Base-by-base conservation (phyloP, 2,888 invertebrate species). In the Colletes collaris region DNA sequence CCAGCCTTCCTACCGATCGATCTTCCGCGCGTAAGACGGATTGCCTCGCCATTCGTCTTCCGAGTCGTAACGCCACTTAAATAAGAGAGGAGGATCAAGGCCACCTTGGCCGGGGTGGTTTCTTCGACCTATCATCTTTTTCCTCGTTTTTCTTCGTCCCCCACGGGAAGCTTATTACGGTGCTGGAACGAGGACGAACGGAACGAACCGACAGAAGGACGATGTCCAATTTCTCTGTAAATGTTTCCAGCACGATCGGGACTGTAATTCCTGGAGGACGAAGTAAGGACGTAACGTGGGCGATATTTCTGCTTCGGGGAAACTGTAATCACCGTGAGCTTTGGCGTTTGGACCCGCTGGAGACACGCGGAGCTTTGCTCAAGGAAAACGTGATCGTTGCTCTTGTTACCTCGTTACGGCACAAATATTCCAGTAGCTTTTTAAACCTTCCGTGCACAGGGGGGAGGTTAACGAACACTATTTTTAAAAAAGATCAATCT, bases 31-130 rank as follows among this genome's bases (percentile, higher is more conserved):
- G 56, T 49, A 75, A 79, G 77, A 84, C 35, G 56, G 73, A 82
- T 84, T 52, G 73, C 6, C 8, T 10, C 46, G 69, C 68, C 79
- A 75, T 84, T 71, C 77, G 75, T 84, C 85, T 82, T 82, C 59
- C 66, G n/a, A 76, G 52, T 60, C 69, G 77, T 77, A 77, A 79
- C 68, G 68, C 65, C 77, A 67, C 72, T 85, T 79, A 79, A 84
- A 82, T 78, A 68, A 82, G 73, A 75, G 75, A 73, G 75, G 65
- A 76, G 71, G 76, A 80, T 82, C 84, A 76, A 81, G 82, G 73
- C 74, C 74, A 66, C 40, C 35, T 7, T 19, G 58, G 10, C 35
- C 44, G 27, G 50, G 64, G 27, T 27, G 55, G 37, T 53, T 53
- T 37, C 49, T 11, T 11, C 58, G 58, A 66, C 50, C 50, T 59